Evolutionary conservation across 2,797 vertebrate genomes (phyloP).

Genomic region (Microctenopoma lineatum): DNA sequence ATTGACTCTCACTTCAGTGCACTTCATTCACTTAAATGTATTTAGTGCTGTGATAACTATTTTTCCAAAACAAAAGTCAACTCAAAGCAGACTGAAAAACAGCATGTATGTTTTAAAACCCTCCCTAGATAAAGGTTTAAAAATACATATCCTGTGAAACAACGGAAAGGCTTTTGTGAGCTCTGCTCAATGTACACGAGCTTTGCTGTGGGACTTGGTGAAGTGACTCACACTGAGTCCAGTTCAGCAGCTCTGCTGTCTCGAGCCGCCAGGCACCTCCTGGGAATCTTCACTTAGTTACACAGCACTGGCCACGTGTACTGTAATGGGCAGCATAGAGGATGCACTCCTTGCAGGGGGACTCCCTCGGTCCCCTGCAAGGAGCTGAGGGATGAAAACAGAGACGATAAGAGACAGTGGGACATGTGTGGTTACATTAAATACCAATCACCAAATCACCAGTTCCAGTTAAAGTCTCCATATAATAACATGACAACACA

Average conservation of each 20-base stretch:
- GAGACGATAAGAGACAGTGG: not conserved
- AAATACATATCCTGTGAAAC: constrained; percentile 35
- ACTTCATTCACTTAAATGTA: too few species aligned
- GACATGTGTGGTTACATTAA: too few species aligned
- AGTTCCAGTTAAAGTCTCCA: too few species aligned
- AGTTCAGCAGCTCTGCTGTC: constrained; percentile 16
- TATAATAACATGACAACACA: too few species aligned
- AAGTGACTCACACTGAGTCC: constrained; percentile 34
- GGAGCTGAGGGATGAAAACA: constrained; percentile 14
- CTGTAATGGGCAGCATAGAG: constrained; percentile 15
- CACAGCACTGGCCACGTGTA: constrained; percentile 2
- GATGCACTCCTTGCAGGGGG: constrained; percentile 5
- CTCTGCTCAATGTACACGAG: constrained; percentile 20
- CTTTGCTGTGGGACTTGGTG: constrained; percentile 27
- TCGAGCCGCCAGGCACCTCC: constrained; percentile 18
- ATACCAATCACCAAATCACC: too few species aligned
- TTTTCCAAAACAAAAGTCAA: not conserved
- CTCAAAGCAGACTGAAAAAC: not conserved
- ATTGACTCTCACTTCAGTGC: not conserved
- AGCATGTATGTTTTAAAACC: not conserved
- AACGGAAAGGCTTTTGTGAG: constrained; percentile 20
- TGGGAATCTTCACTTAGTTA: constrained; percentile 13
- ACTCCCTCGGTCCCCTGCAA: too few species aligned
- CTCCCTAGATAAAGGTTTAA: constrained; percentile 23
- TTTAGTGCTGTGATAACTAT: too few species aligned